Evolutionary conservation across 2,888 invertebrate genomes (phyloP), one percentile per base, ranked within the genome.

Genomic region (Drosophila meridionalis): DNA sequence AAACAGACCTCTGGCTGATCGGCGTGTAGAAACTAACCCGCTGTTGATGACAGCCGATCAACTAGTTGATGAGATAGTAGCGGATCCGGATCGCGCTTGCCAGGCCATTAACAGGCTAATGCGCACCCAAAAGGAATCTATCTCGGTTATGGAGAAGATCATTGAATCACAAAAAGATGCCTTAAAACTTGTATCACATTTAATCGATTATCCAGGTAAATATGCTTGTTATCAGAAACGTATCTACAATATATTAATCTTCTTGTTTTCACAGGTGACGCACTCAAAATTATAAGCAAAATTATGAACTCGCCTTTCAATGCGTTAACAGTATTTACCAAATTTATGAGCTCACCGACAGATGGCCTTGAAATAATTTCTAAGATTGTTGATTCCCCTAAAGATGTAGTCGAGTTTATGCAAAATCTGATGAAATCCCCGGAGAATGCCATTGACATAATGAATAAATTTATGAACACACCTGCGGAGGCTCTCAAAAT

Each of bases 281-380:
- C 92, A 3, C 82, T 93, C 43, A 92, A 93, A 73, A 93, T 93
- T 40, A 93, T 93, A 40, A 92, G 92, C 64, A 93, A 93, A 90
- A 90, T 93, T 59, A 93, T 93, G 93, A 93, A 93, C 76, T 93
- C 93, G 59, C 93, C 93, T 11, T 92, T 93, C 65, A 92, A 93
- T 78, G 93, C 93, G 52, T 83, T 93, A 61, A 93, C 93, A 75
- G 93, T 93, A 81, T 93, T 93, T 65, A 93, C 93, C 2, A 93
- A 93, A 82, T 93, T 93, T 65, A 93, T 93, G 93, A 92, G 92
- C 66, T 93, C 93, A 5, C 93, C 93, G 11, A 93, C 92, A n/a
- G 93, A 93, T 78, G 92, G 93, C n/a, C 86, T 93, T 38, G 93
- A 93, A 82, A 93, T 93, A 26, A 93, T 93, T 61, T 92, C 93